A percentile compares a stretch with the other conserved stretches of the same genome.
These are phyloP conservation scores for Keiferia lycopersicella DNA, from an alignment of 2,888 invertebrate species.

Conservation along the genomic window DNA sequence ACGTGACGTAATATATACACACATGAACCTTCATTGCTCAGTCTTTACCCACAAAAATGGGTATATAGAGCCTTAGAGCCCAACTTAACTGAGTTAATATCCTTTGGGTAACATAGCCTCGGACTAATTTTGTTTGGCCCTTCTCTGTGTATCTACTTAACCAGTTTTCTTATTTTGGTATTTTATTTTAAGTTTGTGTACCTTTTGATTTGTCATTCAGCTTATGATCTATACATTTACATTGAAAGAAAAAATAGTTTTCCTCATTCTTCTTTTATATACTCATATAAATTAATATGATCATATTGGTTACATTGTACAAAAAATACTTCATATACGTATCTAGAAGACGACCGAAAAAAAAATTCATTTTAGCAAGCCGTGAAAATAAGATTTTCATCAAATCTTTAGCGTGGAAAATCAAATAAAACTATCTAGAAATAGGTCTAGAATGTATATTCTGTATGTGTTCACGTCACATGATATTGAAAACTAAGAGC, in stretches of 20 bases:
- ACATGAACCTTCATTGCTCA: neutral
- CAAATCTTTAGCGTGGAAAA: neutral
- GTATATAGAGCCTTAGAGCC: conserved; percentile 10
- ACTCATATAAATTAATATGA: too few species aligned
- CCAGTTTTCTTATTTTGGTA: neutral
- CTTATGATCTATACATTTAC: too few species aligned
- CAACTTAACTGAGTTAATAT: conserved; percentile 20
- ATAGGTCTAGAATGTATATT: neutral
- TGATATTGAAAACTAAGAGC: neutral
- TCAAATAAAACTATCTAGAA: neutral
- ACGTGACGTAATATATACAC: conserved; percentile 20
- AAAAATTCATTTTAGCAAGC: too few species aligned
- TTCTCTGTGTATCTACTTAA: neutral
- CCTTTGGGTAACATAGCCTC: conserved; percentile 2
- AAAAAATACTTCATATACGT: too few species aligned
- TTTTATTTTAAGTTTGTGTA: too few species aligned
- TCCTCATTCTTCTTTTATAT: too few species aligned
- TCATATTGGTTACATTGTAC: too few species aligned
- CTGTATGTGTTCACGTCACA: neutral
- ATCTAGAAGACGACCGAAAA: too few species aligned
- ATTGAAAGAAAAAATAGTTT: too few species aligned
- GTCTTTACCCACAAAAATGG: conserved; percentile 26
- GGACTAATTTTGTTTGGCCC: conserved; percentile 13
- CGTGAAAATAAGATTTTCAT: conserved; percentile 2
- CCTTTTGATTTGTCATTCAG: too few species aligned